Percentiles rank a stretch among this genome's conserved stretches.
Conservation (phyloP, 2,888 invertebrate species). For the Agrenia bidenticulata region DNA sequence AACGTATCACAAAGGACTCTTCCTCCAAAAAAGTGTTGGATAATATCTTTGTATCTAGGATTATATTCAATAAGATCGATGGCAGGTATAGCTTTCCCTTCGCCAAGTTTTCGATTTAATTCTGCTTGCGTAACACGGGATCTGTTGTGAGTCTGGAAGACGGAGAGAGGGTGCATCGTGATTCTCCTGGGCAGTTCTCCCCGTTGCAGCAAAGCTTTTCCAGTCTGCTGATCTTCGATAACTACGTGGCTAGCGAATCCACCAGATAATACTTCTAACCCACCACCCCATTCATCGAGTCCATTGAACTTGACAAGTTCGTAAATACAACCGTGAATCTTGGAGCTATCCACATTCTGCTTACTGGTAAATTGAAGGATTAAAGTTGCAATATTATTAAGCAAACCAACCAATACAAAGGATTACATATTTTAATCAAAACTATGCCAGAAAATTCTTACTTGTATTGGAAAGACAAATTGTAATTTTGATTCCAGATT, state of each 20-base stretch:
- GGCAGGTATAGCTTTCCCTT: constrained; percentile 78
- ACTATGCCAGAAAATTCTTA: constrained; percentile 69
- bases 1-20: constrained; percentile 81
- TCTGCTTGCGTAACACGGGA: constrained; percentile 22
- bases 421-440: constrained; percentile 60
- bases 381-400: too few species aligned
- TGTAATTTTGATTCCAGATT: constrained; percentile 48
- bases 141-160: constrained; percentile 20
- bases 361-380: constrained; percentile 31
- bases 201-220: constrained; percentile 78
- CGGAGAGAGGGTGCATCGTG: constrained; percentile 36
- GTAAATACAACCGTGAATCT: constrained; percentile 72
- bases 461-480: constrained; percentile 68
- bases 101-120: constrained; percentile 65
- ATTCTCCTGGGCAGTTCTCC: constrained; percentile 61
- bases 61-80: constrained; percentile 75
- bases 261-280: constrained; percentile 82
- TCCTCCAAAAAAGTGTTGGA: constrained; percentile 85
- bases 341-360: constrained; percentile 12
- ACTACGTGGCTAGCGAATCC: constrained; percentile 88
- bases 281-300: constrained; percentile 68
- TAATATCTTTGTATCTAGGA: constrained; percentile 67
- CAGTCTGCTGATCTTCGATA: constrained; percentile 80
- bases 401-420: too few species aligned
- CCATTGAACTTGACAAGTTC: constrained; percentile 70